Evolutionary conservation across 2,888 invertebrate species (phyloP), one percentile per base, ranked within the genome.

Genomic region (Ennomos fuscantarius): DNA sequence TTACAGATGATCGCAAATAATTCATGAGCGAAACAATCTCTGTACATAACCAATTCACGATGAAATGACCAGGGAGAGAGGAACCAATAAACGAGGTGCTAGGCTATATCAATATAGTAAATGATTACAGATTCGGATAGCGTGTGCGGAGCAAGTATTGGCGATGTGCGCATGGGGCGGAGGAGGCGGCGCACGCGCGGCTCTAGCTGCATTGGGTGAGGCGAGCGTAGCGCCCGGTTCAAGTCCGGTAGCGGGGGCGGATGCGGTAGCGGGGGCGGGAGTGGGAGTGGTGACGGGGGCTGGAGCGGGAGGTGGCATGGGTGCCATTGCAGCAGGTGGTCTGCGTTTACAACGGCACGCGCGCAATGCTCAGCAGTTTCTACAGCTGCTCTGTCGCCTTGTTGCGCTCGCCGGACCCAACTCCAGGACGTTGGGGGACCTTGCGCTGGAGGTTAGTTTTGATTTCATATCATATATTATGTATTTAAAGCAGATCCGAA

Each of bases 91-190:
- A 5, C 24, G 2, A 3, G 3, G 2, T 40, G 13, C 1, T 39
- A 36, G 10, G 8, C 2, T 35, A 15, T 31, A 6, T 3, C 2
- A 8, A 36, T 40, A 31, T 15, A n/a, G n/a, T n/a, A 35, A 39
- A 47, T 52, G 13, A 11, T 37, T 41, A 24, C 82, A 95, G 79
- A 94, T 97, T 56, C 93, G 97, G 62, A 93, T 95, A 53, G 95
- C 96, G 42, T 96, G 97, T 53, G 96, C 96, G 8, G 97, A 97
- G 81, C 97, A 97, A 85, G 94, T 98, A 81, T 93, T 96, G 64
- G 93, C 96, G 60, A 96, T 97, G 89, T 96, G 96, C 64, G 96
- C 96, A 36, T 96, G 96, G 92, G 96, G 96, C 75, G 95, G 95
- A 65, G 93, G 93, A 60, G 88, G 84, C 8, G 87, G 88, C 11